Percentiles rank a stretch among this genome's conserved stretches.
Conservation (phyloP, 2,888 invertebrate species). For the Troglohyphantes excavatus region DNA sequence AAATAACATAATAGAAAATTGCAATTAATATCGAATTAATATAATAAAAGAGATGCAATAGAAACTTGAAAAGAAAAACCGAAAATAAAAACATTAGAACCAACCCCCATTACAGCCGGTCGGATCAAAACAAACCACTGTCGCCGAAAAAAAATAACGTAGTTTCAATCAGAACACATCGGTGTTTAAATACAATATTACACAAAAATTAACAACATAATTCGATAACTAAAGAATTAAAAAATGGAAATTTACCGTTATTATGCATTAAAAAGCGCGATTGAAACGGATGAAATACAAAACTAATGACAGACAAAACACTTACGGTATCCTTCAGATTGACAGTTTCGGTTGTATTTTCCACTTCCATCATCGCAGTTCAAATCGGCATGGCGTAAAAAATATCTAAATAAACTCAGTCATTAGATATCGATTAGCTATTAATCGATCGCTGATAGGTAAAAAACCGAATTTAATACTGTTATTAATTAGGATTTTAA, state of each 20-base stretch:
- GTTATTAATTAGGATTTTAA: conserved; percentile 26
- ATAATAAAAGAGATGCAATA: neutral
- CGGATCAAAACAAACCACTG: conserved; percentile 32
- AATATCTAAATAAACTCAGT: neutral
- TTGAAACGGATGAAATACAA: conserved; percentile 27
- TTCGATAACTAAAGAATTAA: neutral
- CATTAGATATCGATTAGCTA: neutral
- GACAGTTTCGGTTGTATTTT: neutral
- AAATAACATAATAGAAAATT: too few relatives aligned
- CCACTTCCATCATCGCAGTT: neutral
- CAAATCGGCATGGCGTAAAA: neutral
- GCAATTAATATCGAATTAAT: too few relatives aligned
- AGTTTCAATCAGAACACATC: conserved; percentile 56
- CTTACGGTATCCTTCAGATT: conserved; percentile 19
- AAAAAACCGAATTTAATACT: neutral
- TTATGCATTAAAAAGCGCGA: neutral
- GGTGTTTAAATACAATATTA: neutral
- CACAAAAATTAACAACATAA: neutral
- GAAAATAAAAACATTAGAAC: neutral
- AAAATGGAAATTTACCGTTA: conserved; percentile 37
- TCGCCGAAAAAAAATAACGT: neutral
- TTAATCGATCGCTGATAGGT: neutral
- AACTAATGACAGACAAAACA: conserved; percentile 6
- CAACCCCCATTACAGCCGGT: neutral
- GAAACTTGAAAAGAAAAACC: neutral